Base-by-base conservation (phyloP, 2,113 vertebrate species). In the Asarcornis scutulata region DNA sequence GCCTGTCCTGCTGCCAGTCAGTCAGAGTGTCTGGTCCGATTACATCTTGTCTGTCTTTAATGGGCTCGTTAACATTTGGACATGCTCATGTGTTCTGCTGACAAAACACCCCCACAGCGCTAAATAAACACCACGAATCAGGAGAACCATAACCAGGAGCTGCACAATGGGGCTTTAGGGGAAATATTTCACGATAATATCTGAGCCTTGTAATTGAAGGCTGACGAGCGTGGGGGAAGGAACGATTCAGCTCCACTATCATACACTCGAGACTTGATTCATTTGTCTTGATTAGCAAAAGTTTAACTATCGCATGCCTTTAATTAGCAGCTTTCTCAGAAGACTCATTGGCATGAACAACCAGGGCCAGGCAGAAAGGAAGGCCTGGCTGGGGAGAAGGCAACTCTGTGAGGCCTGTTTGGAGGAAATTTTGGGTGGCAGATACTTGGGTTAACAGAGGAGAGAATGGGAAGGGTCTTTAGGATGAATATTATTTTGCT, bases 221-320 rank as follows among this genome's bases (percentile, higher is more conserved):
- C 91, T 92, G 93, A 13, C 83, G 69, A 31, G 71, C 1, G 5
- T 46, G 88, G 83, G 83, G 94, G 83, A 91, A 86, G 86, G 50
- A 85, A 53, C 0, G 15, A 79, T 88, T 76, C 72, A 25, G 34
- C 87, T 93, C 72, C 62, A 0, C 91, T 92, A 86, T 90, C 94
- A 53, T 85, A 83, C 94, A 10, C 91, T 15, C 0, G 94, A 89
- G 92, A 81, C 42, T 89, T 13, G 75, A 44, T 89, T 89, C 86
- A 89, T 97, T 95, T 94, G 95, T 97, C 96, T 97, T 93, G 96
- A 97, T 97, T 97, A 96, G 95, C 71, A 83, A 66, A 86, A 94
- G 88, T 95, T 95, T 96, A 97, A 87, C 91, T 80, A 91, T 96
- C 52, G 0, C 91, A 46, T 68, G 95, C 90, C 92, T 96, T 96